A percentile compares a stretch with the other conserved stretches of the same genome.
These are phyloP conservation scores for Coregonus ussuriensis DNA, from an alignment of 2,797 vertebrate species.

Conservation along the genomic window DNA sequence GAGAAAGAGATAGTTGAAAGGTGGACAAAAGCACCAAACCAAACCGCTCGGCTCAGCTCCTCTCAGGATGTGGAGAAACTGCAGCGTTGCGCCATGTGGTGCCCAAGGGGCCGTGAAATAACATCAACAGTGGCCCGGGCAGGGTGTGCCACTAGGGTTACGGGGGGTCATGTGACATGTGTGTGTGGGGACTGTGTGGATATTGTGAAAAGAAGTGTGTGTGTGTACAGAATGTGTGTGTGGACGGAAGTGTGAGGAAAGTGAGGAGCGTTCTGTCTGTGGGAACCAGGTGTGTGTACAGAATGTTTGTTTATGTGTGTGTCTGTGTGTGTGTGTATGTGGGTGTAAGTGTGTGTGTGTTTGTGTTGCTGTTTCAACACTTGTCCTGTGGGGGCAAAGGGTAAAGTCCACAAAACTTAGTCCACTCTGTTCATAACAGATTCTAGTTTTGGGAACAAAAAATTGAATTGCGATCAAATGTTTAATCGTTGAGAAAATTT, in stretches of 20 bases:
- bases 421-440: too few species aligned
- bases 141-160: conserved; percentile 17
- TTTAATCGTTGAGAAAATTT: too few species aligned
- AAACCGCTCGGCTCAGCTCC: conserved; percentile 26
- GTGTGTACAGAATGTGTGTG: conserved; percentile 6
- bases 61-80: conserved; percentile 80
- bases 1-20: conserved; percentile 72
- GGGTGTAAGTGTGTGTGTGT: background rate
- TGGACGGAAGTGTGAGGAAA: background rate
- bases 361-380: background rate
- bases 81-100: conserved; percentile 56
- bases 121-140: conserved; percentile 79
- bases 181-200: conserved; percentile 16
- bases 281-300: background rate
- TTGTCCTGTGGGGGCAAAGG: background rate
- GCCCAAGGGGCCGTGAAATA: conserved; percentile 81
- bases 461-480: too few species aligned
- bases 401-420: too few species aligned
- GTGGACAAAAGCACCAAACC: conserved; percentile 82
- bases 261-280: background rate
- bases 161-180: conserved; percentile 13
- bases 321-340: too few species aligned
- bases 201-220: conserved; percentile 17
- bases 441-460: too few species aligned
- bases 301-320: too few species aligned